phyloP scores from a whole-genome alignment of 1,140 invertebrate species.

The Amyelois transitella region DNA sequence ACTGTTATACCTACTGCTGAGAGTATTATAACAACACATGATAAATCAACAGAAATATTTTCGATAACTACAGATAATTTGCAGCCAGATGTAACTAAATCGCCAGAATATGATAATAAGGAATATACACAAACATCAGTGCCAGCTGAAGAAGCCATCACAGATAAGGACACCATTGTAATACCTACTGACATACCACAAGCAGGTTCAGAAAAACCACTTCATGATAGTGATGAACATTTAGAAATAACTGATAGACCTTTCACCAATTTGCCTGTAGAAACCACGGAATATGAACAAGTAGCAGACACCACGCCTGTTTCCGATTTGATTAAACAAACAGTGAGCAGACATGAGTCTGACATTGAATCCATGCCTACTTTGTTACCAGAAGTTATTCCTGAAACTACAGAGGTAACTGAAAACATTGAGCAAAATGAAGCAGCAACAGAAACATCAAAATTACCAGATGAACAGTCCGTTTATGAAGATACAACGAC shows the following conservation, averaged over 20 bases:
- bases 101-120: not conserved
- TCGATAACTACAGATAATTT: not conserved
- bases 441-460: slow-evolving; percentile 11
- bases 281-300: not conserved
- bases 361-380: not conserved
- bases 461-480: not conserved
- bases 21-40: not conserved
- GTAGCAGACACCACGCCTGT: slow-evolving; percentile 6
- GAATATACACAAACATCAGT: not conserved
- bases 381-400: slow-evolving; percentile 3
- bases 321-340: not conserved
- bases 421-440: slow-evolving; percentile 8
- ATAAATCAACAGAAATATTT: not conserved
- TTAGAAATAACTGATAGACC: not conserved
- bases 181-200: not conserved
- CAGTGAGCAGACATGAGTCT: not conserved
- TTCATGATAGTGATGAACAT: not conserved
- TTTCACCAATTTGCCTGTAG: not conserved
- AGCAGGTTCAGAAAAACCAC: not conserved
- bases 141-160: not conserved
- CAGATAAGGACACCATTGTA: not conserved
- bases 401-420: slow-evolving; percentile 11
- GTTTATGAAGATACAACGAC: not conserved
- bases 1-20: slow-evolving; percentile 13
- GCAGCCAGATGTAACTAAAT: not conserved